Base-by-base conservation (phyloP, 2,888 invertebrate genomes). In the Eupithecia abbreviata region DNA sequence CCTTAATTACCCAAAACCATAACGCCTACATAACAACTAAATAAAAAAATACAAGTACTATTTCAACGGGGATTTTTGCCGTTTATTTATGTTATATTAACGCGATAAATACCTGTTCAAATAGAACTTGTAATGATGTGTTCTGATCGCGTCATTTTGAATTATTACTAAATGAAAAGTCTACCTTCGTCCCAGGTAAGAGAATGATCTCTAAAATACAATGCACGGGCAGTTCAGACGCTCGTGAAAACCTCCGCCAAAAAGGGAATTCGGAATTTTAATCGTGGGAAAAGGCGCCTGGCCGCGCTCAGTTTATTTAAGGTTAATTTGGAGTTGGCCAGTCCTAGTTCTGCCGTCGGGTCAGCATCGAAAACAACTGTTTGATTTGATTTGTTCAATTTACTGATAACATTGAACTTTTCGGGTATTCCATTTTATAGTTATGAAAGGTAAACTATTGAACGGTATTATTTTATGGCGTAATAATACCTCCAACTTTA, bases 301-400 rank as follows among this genome's bases (percentile, higher is more conserved):
- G 73, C 76, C 55, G 51, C 78, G 77, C 71, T 79, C 77, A 86
- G 92, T 93, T 93, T 93, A 91, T 92, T 93, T 93, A 93, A 93
- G 90, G 92, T 92, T 92, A 87, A 91, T 92, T 92, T 91, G 81
- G 86, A 89, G 87, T 89, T 88, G 90, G 92, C 88, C 90, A 88
- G 90, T 85, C 87, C 84, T 88, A 89, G 91, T 83, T 84, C 86
- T 82, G 55, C 9, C 55, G 89, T 30, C 30, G 83, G 90, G 87
- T 85, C 86, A 58, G 9, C 2, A 73, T 70, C 72, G 78, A 76
- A 83, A 78, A 79, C 77, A 80, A 80, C 74, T 82, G 85, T 85
- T 87, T 82, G 78, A 84, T 85, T 85, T 78, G 72, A 80, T 78
- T 75, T 77, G 77, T 72, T 71, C 41, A 76, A 72, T 80, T 82